phyloP scores from a whole-genome alignment of 2,888 invertebrate genomes.

The Drosophila mimetica region DNA sequence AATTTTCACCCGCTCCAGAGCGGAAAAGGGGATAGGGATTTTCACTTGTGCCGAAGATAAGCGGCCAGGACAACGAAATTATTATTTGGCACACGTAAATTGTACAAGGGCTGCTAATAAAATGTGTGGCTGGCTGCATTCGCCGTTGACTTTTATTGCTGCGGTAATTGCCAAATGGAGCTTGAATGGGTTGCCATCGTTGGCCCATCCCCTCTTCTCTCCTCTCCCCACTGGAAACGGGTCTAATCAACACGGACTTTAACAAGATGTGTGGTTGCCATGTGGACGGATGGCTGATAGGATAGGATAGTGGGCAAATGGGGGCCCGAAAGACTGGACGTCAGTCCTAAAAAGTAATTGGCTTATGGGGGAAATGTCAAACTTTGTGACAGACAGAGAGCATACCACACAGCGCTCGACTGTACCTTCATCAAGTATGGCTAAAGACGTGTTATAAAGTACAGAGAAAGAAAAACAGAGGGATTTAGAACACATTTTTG shows the following conservation, averaged over 20 bases:
- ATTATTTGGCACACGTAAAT: constrained; percentile 79
- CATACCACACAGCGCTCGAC: constrained; percentile 41
- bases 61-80: constrained; percentile 60
- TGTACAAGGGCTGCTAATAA: constrained; percentile 56
- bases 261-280: constrained; percentile 39
- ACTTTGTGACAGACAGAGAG: constrained; percentile 48
- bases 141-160: constrained; percentile 75
- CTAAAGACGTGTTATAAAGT: constrained; percentile 3
- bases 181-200: constrained; percentile 56
- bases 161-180: constrained; percentile 78
- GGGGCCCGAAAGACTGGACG: constrained; percentile 50
- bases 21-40: constrained; percentile 52
- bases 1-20: constrained; percentile 63
- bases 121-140: constrained; percentile 50
- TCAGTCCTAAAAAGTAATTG: constrained; percentile 62
- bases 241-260: constrained; percentile 58
- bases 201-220: background rate
- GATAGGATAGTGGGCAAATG: background rate
- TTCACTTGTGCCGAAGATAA: constrained; percentile 50
- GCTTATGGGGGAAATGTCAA: constrained; percentile 67
- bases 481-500: too few relatives aligned
- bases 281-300: background rate
- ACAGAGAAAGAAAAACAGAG: background rate
- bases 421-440: constrained; percentile 52
- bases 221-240: constrained; percentile 4